Percentiles rank a stretch among this genome's conserved stretches.
Evolutionary conservation across 1,140 invertebrate genomes (phyloP).

Genomic region (Sycophila sp.): DNA sequence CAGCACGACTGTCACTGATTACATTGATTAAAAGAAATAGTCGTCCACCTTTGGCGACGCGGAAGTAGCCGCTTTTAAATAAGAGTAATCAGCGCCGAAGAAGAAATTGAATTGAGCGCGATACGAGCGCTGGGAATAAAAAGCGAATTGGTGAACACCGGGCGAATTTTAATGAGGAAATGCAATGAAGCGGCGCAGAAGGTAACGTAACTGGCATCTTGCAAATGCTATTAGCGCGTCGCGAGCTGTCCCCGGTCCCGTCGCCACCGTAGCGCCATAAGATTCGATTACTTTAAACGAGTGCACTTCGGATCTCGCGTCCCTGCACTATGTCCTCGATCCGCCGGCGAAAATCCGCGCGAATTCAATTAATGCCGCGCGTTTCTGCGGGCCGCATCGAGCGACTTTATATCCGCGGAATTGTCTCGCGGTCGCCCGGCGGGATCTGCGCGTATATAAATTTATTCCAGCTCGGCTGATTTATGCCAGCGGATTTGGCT

Average conservation of each 20-base stretch:
- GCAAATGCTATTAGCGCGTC: conserved; percentile 11
- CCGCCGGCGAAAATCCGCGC: neutral
- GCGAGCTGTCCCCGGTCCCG: neutral
- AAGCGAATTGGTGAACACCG: neutral
- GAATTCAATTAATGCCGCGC: neutral
- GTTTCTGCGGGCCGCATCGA: neutral
- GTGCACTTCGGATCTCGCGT: neutral
- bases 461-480: conserved; percentile 18
- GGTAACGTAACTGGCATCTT: neutral
- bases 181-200: conserved; percentile 5
- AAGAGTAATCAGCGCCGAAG: neutral
- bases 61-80: too few relatives aligned
- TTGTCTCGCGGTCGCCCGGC: neutral
- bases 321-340: neutral
- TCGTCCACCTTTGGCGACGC: too few relatives aligned
- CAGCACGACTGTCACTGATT: neutral
- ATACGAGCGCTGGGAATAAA: neutral
- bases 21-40: neutral
- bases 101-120: neutral
- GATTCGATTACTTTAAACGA: conserved; percentile 27
- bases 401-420: neutral
- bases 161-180: conserved; percentile 8
- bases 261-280: neutral
- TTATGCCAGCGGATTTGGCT: conserved; percentile 22
- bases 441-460: neutral